Conservation (phyloP, 35 echinoderm and acorn worm genomes). For the Heliocidaris tuberculata region DNA sequence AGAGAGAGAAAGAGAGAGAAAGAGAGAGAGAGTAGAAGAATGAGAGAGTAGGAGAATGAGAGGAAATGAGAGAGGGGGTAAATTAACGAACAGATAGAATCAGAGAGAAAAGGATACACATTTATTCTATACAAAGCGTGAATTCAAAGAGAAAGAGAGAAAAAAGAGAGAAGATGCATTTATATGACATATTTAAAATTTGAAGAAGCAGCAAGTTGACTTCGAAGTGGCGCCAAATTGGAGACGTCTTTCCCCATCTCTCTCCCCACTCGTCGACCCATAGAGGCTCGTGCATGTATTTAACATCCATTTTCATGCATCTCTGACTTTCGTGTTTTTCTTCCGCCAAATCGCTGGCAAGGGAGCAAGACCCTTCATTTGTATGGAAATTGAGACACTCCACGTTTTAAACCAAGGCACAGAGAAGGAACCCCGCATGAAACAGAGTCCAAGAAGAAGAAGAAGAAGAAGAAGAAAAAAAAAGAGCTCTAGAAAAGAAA, state of each 20-base stretch:
- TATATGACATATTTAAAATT: background rate
- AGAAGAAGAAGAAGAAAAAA: background rate
- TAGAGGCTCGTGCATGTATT: background rate
- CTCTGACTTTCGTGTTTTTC: background rate
- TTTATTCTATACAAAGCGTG: too few species aligned
- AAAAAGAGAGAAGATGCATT: background rate
- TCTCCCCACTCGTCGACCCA: background rate
- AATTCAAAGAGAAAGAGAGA: background rate
- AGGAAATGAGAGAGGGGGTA: too few species aligned
- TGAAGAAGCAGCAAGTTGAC: background rate
- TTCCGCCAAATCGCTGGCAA: background rate
- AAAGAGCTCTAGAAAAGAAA: background rate
- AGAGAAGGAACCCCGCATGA: background rate
- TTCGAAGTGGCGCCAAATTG: background rate
- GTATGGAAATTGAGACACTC: conserved; percentile 6
- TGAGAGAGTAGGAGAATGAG: background rate
- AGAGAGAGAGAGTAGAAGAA: background rate
- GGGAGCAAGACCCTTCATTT: background rate
- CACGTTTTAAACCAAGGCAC: background rate
- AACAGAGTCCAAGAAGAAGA: background rate
- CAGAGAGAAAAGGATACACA: too few species aligned
- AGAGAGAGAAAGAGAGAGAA: background rate
- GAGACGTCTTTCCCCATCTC: background rate
- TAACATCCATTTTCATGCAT: conserved; percentile 8
- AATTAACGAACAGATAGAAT: too few species aligned